Percentiles rank a stretch among this genome's conserved stretches.
Conservation (phyloP, 2,888 invertebrate genomes). For the Adelphocoris suturalis region DNA sequence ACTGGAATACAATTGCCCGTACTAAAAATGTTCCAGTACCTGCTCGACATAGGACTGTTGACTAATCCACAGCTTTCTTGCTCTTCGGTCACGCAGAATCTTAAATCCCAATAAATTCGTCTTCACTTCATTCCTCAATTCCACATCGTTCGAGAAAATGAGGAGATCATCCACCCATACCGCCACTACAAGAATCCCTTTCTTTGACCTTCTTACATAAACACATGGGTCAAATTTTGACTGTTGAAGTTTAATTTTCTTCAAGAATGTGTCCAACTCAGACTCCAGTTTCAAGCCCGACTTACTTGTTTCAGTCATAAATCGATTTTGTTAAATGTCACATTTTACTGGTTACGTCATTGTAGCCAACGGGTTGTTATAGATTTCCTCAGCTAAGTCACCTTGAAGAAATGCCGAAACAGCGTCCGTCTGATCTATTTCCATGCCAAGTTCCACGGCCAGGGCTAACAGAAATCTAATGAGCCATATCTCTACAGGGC, state of each 20-base stretch:
- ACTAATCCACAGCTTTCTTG: no score
- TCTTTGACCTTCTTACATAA: neutral
- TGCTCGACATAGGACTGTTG: no score
- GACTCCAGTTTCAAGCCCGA: neutral
- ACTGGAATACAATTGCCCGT: no score
- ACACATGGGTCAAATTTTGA: neutral
- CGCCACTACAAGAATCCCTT: neutral
- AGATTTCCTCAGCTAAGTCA: slow-evolving; percentile 25
- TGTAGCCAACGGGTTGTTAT: slow-evolving; percentile 28
- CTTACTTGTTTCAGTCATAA: slow-evolving; percentile 43
- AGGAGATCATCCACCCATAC: neutral
- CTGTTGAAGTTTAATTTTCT: neutral
- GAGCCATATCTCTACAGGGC: no score
- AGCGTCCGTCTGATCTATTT: slow-evolving; percentile 54
- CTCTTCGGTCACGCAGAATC: no score
- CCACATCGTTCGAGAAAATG: no score
- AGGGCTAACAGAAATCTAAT: no score
- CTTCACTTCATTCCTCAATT: no score
- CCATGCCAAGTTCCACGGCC: slow-evolving; percentile 5
- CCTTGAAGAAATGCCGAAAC: slow-evolving; percentile 60
- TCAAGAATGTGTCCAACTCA: neutral
- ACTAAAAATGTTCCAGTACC: no score
- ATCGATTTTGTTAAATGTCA: slow-evolving; percentile 1
- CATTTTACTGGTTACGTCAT: neutral
- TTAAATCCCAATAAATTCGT: no score